phyloP scores from a whole-genome alignment of 2,113 vertebrate species.

The Chloropsis hardwickii region DNA sequence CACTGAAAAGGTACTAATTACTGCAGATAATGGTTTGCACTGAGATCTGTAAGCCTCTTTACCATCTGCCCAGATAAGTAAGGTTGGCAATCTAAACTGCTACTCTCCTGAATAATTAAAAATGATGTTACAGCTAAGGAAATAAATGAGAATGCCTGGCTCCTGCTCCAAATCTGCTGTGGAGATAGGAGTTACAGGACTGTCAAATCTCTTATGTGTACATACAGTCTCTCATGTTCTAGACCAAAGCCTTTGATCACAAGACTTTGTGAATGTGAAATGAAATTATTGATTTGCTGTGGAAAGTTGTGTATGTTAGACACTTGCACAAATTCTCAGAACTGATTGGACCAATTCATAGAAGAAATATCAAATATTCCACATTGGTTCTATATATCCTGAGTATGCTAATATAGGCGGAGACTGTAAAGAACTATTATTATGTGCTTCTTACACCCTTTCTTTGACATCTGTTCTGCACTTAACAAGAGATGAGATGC shows the following conservation, averaged over 20 bases:
- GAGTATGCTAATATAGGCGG: not conserved
- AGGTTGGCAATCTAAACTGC: not conserved
- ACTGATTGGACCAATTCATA: not conserved
- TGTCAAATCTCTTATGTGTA: not conserved
- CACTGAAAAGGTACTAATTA: not conserved
- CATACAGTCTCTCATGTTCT: not conserved
- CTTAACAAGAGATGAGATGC: not conserved
- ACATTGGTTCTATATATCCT: not conserved
- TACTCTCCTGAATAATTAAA: not conserved
- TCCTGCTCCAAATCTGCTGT: not conserved
- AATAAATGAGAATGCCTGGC: not conserved
- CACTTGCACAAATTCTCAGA: not conserved
- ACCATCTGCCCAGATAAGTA: not conserved
- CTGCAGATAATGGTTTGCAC: not conserved
- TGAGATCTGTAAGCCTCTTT: not conserved
- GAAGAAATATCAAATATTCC: not conserved
- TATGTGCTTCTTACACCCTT: not conserved
- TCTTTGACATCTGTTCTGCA: not conserved
- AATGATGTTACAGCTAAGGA: not conserved
- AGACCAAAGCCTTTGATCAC: not conserved
- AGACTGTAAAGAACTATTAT: not conserved
- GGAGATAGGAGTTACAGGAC: not conserved
- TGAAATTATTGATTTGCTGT: not conserved
- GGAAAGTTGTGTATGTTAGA: not conserved
- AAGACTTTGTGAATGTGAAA: not conserved